Evolutionary conservation across 2,888 invertebrate species (phyloP).

Genomic region (Nineta flava): DNA sequence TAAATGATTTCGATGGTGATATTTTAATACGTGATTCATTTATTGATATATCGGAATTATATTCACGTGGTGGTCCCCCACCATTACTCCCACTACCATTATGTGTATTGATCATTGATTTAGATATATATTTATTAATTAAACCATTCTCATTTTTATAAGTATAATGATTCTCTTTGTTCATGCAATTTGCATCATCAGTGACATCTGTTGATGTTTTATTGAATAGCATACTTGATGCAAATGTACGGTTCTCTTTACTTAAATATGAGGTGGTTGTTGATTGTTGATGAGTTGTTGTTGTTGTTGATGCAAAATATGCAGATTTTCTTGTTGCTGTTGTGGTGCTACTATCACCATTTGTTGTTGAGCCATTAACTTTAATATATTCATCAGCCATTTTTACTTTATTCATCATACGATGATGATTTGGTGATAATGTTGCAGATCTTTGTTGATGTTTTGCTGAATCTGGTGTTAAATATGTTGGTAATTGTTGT

Average conservation of each 20-base stretch:
- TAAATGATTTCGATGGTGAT: constrained; percentile 55
- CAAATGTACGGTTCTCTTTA: constrained; percentile 15
- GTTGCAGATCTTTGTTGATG: not conserved
- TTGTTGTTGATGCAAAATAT: not conserved
- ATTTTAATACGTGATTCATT: constrained; percentile 19
- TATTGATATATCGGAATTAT: constrained; percentile 13
- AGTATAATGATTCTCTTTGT: too few relatives aligned
- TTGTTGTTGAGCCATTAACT: too few relatives aligned
- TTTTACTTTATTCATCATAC: not conserved
- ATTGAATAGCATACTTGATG: constrained; percentile 18
- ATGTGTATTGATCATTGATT: too few relatives aligned
- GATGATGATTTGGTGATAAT: not conserved
- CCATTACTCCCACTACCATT: constrained; percentile 1
- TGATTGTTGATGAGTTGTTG: not conserved
- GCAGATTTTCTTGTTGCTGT: too few relatives aligned
- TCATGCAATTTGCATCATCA: not conserved
- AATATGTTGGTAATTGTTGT: not conserved
- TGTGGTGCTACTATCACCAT: too few relatives aligned
- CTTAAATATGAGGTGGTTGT: constrained; percentile 16
- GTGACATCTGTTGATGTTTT: constrained; percentile 13
- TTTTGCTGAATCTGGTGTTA: constrained; percentile 9
- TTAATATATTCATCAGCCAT: not conserved
- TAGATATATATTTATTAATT: too few relatives aligned
- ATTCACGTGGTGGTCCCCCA: not conserved
- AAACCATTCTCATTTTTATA: too few relatives aligned